Base-by-base conservation (phyloP, 2,888 invertebrate genomes). In the Hesperia comma region DNA sequence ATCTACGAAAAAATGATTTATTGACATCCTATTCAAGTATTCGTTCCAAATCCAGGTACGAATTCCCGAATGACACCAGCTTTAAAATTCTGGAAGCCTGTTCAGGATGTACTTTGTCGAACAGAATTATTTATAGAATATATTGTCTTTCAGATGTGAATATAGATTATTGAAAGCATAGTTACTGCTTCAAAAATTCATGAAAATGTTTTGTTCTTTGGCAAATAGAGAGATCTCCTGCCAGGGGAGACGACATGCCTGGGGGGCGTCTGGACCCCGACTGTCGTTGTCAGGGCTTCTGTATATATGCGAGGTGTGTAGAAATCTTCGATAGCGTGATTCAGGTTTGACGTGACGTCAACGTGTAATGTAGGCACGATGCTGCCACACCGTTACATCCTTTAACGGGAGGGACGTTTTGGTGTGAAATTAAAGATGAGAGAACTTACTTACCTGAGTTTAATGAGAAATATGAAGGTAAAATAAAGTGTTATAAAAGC, bases 101-200 rank as follows among this genome's bases (percentile, higher is more conserved):
- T 46, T 6, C 43, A 17, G 43, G 43, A 46, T 15, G n/a, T 43
- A 6, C 17, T 46, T 46, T 46, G 6, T 46, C 40, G 56, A 41
- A 56, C 8, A 26, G 33, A 33, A 14, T 56, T 40, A 56, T 56
- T 56, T 56, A 40, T 68, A 68, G 69, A 69, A 68, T 68, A 68
- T 61, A 69, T 70, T 69, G 68, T 68, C 68, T 63, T 41, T 53
- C 58, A 58, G 43, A 21, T 58, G 54, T 66, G 74, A 33, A 21
- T 37, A 70, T 68, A 70, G 63, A 68, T 73, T 74, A 74, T 75
- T 72, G 73, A 72, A 71, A 72, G 67, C 69, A 62, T 69, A 66
- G 69, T 66, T 32, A 32, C 53, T n/a, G 14, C 32, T n/a, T 26
- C 26, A 4, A 41, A 41, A 2, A 41, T 41, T 46, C 12, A 46